phyloP scores from a whole-genome alignment of 2,797 vertebrate genomes.

The Microchirus variegatus region DNA sequence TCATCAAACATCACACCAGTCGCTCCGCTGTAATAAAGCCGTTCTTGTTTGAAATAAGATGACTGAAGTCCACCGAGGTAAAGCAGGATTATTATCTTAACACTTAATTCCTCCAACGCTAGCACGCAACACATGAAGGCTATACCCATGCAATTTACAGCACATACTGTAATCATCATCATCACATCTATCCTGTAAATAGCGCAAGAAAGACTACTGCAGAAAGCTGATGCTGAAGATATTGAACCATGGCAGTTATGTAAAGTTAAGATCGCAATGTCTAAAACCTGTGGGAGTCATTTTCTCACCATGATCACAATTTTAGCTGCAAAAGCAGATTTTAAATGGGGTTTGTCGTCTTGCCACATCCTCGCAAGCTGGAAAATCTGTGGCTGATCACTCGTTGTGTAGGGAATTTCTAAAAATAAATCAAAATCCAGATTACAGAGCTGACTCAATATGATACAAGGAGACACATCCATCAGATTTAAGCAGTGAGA shows the following conservation, averaged over 20 bases:
- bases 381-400: constrained; percentile 33
- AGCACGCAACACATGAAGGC: constrained; percentile 12
- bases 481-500: neutral
- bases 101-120: constrained; percentile 13
- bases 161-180: neutral
- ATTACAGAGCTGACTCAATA: constrained; percentile 34
- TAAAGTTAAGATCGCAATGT: constrained; percentile 10
- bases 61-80: constrained; percentile 39
- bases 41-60: constrained; percentile 26
- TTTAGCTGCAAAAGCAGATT: constrained; percentile 15
- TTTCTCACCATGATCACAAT: constrained; percentile 18
- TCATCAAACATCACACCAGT: constrained; percentile 14
- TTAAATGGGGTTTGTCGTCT: constrained; percentile 12
- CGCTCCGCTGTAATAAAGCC: constrained; percentile 28
- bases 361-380: constrained; percentile 33
- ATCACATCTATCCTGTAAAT: neutral
- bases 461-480: constrained; percentile 27
- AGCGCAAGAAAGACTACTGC: neutral
- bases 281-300: constrained; percentile 19
- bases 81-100: constrained; percentile 43
- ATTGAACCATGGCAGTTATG: neutral
- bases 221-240: constrained; percentile 21
- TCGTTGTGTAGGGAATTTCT: constrained; percentile 14
- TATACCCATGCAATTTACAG: neutral
- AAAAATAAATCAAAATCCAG: constrained; percentile 32